Evolutionary conservation across 23 tunicate species (phyloP), one percentile per base, ranked within the genome.

Genomic region (Corella eumyota): DNA sequence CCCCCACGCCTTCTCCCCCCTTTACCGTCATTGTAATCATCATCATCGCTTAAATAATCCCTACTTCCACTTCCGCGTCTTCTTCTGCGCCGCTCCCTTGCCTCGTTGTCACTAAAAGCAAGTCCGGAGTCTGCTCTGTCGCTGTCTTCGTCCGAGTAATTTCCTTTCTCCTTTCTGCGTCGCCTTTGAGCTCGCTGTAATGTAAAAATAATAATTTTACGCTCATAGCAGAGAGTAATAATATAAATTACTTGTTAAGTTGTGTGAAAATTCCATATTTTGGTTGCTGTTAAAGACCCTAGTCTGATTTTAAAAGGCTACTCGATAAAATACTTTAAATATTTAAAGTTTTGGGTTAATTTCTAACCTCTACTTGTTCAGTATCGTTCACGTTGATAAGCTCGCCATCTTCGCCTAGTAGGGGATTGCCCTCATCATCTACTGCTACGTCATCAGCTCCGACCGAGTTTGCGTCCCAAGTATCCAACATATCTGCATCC

Each of bases 71-170:
- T 50, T n/a, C 81, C 64, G 34, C 82, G 72, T 28, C 69, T 33
- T 28, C 94, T 63, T 46, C 94, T 55, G 30, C 83, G 68, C 52
- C 94, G 36, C 49, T 84, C 94, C 36, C 77, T 53, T 25, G 65
- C 94, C 58, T 84, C 94, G 15, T 47, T 84, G 50, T 84, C 94
- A 52, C 77, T 73, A 61, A 84, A 84, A 4, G 94, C 94, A 32
- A 84, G 74, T 3, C 94, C 94, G 57, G 77, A 68, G 71, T 84
- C 94, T 13, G 94, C 94, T 25, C 77, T 28, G 6, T 71, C 74
- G 23, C 67, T 56, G 3, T 82, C 92, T 22, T 80, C 79, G 25
- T 80, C 78, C 48, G 78, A 68, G n/a, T 65, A 77, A 17, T 65
- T 31, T 20, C 53, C 67, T 48, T 66, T 75, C 59, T 75, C 66